These are phyloP conservation scores for Neotoma lepida DNA, from an alignment of 2,113 vertebrate genomes.

Conservation along the genomic window DNA sequence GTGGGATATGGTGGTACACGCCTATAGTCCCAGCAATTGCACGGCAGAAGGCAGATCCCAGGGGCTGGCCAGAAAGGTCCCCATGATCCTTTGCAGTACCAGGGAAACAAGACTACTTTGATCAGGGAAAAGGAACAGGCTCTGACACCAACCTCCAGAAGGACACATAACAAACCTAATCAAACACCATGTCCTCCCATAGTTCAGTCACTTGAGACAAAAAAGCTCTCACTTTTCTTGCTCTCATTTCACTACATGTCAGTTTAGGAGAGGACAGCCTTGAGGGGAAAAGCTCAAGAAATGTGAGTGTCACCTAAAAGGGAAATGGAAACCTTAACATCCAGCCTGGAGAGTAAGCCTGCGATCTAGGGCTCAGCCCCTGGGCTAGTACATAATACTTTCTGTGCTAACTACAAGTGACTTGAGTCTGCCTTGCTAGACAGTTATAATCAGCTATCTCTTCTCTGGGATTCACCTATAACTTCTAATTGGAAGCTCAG, in stretches of 20 bases:
- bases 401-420: neutral
- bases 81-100: neutral
- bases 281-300: conserved; percentile 23
- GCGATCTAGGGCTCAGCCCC: neutral
- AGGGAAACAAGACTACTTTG: neutral
- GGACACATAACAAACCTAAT: neutral
- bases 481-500: neutral
- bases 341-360: neutral
- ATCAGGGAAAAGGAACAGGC: neutral
- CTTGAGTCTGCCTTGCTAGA: neutral
- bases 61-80: neutral
- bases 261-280: neutral
- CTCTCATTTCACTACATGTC: neutral
- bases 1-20: no score
- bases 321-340: neutral
- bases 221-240: neutral
- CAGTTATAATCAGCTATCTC: neutral
- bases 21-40: neutral
- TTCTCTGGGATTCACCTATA: neutral
- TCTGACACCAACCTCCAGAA: neutral
- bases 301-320: neutral
- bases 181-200: neutral
- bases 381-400: neutral
- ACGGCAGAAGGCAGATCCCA: neutral
- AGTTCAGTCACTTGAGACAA: conserved; percentile 14